Base-by-base conservation (phyloP, 2,797 vertebrate species). In the Catharus ustulatus region DNA sequence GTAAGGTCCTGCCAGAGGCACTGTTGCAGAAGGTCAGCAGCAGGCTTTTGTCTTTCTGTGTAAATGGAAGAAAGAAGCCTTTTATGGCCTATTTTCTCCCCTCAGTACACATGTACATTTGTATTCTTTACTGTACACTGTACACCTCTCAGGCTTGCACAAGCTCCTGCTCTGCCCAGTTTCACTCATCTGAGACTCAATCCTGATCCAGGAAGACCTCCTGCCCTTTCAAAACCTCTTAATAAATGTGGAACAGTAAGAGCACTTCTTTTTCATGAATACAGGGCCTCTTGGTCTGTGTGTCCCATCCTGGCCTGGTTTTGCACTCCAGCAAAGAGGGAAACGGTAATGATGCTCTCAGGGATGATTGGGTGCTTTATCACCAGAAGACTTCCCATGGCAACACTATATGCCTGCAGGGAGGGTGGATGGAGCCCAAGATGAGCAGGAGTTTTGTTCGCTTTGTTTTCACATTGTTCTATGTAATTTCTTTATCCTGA, bases 291-390 rank as follows among this genome's bases (percentile, higher is more conserved):
- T 74, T 59, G n/a, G 36, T 69, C 52, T 69, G 13, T 45, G n/a
- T n/a, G 1, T n/a, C n/a, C 36, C 30, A 43, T 29, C 36, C 36
- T 13, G 76, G 76, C 32, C 38, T n/a, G 20, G 38, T 45, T 90
- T 88, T 93, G 64, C 38, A 62, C 32, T 90, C 29, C 71, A 72
- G 38, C 27, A 55, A 38, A 43, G 14, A 76, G n/a, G 20, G n/a
- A 76, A 68, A 69, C 6, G 5, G 45, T 59, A 66, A 20, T 1
- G 26, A 46, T 42, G 24, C 21, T 77, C 16, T 51, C 32, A 74
- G 49, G 61, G 45, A 48, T 0, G 0, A 1, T 0, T 2, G 2
- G 29, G 9, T 77, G 48, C 36, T 63, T 81, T 49, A 45, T 34
- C 2, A 3, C 45, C 54, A 38, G 20, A 18, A 74, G 22, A 23